Percentiles rank a stretch among this genome's conserved stretches.
These are phyloP conservation scores for Microcebus tavaratra DNA, from an alignment of 2,113 vertebrate genomes.

Conservation along the genomic window DNA sequence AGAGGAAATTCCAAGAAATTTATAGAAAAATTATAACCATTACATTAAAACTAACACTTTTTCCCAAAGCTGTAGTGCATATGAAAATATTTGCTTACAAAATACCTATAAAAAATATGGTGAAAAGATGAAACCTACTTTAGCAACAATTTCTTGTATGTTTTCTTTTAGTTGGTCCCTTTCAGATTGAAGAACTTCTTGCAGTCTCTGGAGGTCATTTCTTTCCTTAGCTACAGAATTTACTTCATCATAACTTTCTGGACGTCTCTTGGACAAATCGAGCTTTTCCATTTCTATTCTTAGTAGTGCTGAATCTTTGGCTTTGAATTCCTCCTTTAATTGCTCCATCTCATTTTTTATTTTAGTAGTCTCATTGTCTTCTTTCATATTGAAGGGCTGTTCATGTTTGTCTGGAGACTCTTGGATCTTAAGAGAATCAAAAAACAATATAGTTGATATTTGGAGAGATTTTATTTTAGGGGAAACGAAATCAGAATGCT, in stretches of 20 bases:
- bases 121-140: conserved; percentile 36
- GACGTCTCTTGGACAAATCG: neutral
- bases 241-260: neutral
- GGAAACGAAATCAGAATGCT: neutral
- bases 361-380: neutral
- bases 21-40: conserved; percentile 23
- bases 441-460: neutral
- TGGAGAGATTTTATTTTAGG: neutral
- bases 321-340: neutral
- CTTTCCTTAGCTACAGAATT: conserved; percentile 14
- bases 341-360: neutral
- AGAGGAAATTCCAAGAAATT: conserved; percentile 21
- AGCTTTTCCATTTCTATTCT: conserved; percentile 25
- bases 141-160: conserved; percentile 1
- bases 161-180: conserved; percentile 46
- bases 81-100: conserved; percentile 29
- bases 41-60: neutral
- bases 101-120: neutral
- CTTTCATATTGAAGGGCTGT: neutral
- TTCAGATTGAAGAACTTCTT: conserved; percentile 10
- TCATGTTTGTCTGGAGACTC: conserved; percentile 39
- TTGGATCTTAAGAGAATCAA: conserved; percentile 49
- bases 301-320: neutral
- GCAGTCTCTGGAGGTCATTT: neutral
- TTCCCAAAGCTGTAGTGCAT: neutral